Evolutionary conservation across 2,888 invertebrate species (phyloP).

Genomic region (Dyspetes luteomarginatus): DNA sequence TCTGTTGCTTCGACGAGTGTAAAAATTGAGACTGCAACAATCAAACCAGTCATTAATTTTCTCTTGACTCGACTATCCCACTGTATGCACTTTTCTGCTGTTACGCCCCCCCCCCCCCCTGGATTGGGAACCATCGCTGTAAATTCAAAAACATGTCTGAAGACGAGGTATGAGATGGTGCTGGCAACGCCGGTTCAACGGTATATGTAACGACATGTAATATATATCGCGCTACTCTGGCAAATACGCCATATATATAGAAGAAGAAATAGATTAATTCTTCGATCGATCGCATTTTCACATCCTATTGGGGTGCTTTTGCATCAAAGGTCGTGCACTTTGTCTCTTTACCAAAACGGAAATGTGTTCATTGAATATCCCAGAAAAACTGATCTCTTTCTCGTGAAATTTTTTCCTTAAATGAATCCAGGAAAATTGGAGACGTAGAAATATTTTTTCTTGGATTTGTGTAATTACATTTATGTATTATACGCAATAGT

Average conservation of each 20-base stretch:
- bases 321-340: neutral
- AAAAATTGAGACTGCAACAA: constrained; percentile 42
- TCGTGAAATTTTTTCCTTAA: too few relatives aligned
- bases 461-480: too few relatives aligned
- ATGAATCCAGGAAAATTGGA: too few relatives aligned
- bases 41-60: constrained; percentile 63
- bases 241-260: neutral
- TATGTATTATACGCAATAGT: too few relatives aligned
- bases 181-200: constrained; percentile 14
- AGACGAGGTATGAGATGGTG: constrained; percentile 22
- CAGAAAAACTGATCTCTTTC: too few relatives aligned
- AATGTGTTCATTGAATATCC: neutral
- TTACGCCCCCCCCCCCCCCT: neutral
- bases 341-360: neutral
- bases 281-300: constrained; percentile 14
- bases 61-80: constrained; percentile 45
- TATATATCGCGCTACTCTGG: constrained; percentile 1
- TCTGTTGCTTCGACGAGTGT: constrained; percentile 28
- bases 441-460: too few relatives aligned
- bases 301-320: neutral
- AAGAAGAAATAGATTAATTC: constrained; percentile 37
- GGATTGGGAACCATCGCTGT: constrained; percentile 17
- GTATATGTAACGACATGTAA: constrained; percentile 14
- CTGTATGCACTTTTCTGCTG: constrained; percentile 4
- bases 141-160: constrained; percentile 55